A percentile compares a stretch with the other conserved stretches of the same genome.
Conservation (phyloP, 2,888 invertebrate species). For the Polymixis flavicincta region DNA sequence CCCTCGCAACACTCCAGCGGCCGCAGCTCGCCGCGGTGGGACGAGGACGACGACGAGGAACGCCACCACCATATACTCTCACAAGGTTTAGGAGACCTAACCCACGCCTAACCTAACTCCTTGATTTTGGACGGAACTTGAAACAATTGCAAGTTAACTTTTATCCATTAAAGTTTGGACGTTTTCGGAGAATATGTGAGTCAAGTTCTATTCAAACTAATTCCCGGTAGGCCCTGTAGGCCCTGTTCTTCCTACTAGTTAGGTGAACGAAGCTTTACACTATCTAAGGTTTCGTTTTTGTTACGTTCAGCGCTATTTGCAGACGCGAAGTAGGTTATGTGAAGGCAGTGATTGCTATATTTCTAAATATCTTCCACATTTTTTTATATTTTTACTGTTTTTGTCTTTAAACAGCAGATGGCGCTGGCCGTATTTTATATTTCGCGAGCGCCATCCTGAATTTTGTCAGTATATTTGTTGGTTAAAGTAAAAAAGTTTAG, state of each 20-base stretch:
- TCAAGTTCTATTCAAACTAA: slow-evolving; percentile 81
- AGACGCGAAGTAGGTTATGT: slow-evolving; percentile 63
- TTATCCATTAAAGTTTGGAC: slow-evolving; percentile 55
- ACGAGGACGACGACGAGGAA: slow-evolving; percentile 86
- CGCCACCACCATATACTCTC: slow-evolving; percentile 83
- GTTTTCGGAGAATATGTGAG: slow-evolving; percentile 65
- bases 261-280: slow-evolving; percentile 66
- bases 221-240: slow-evolving; percentile 73
- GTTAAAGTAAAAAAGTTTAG: slow-evolving; percentile 74
- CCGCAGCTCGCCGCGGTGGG: slow-evolving; percentile 87
- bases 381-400: slow-evolving; percentile 38
- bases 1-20: slow-evolving; percentile 87
- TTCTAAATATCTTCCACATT: slow-evolving; percentile 23
- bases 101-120: slow-evolving; percentile 68
- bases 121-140: slow-evolving; percentile 67
- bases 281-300: slow-evolving; percentile 57
- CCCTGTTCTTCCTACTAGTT: slow-evolving; percentile 69
- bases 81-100: slow-evolving; percentile 85
- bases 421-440: slow-evolving; percentile 84
- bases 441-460: slow-evolving; percentile 88
- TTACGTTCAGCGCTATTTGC: slow-evolving; percentile 85
- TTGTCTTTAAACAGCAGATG: slow-evolving; percentile 78
- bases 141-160: slow-evolving; percentile 48
- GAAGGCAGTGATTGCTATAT: slow-evolving; percentile 86
- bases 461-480: slow-evolving; percentile 64